A percentile compares a stretch with the other conserved stretches of the same genome.
Conservation (phyloP, 2,888 invertebrate species). For the Meteorus colon region DNA sequence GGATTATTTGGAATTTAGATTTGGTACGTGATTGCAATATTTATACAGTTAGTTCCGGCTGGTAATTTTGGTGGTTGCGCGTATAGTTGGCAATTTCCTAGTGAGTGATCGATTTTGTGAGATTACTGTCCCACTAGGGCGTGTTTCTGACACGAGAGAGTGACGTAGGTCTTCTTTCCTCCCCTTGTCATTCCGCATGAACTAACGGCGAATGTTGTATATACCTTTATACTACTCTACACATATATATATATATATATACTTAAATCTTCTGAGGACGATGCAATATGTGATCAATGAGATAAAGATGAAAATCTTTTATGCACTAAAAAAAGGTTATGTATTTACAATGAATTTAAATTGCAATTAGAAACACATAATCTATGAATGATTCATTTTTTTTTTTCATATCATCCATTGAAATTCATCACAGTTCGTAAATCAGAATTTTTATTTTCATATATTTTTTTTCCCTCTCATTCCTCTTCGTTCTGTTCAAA, state of each 20-base stretch:
- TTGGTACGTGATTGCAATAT: slow-evolving; percentile 9
- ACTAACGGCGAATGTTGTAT: background rate
- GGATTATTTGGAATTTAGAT: slow-evolving; percentile 22
- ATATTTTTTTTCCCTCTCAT: background rate
- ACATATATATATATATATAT: background rate
- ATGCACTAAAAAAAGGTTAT: background rate
- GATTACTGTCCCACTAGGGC: slow-evolving; percentile 54
- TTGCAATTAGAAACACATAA: no score
- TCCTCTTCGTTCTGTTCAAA: background rate
- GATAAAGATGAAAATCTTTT: background rate
- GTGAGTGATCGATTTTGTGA: slow-evolving; percentile 60
- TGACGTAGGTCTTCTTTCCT: slow-evolving; percentile 44
- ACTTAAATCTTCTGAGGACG: background rate
- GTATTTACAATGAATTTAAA: no score
- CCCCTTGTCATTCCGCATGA: slow-evolving; percentile 18
- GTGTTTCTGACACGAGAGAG: slow-evolving; percentile 47
- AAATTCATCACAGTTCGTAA: background rate
- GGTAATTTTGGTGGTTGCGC: slow-evolving; percentile 25
- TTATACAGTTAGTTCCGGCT: slow-evolving; percentile 34
- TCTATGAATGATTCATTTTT: no score
- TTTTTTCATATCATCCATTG: background rate
- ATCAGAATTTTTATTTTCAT: background rate
- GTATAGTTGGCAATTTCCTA: slow-evolving; percentile 62
- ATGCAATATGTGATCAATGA: background rate
- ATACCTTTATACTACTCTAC: background rate